Conservation (phyloP, 2,113 vertebrate species). For the Athene noctua region DNA sequence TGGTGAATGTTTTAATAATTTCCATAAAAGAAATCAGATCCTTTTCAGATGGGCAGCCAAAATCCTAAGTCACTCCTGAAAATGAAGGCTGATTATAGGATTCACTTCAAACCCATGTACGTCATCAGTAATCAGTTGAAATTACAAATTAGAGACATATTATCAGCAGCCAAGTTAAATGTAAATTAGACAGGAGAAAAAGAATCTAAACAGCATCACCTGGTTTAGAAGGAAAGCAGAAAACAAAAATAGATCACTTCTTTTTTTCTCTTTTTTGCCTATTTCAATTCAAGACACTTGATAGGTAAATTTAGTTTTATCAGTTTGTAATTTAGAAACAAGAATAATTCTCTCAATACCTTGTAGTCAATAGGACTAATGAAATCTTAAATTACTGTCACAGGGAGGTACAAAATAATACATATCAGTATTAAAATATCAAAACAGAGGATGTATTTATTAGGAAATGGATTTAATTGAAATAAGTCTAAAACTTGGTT, state of each 20-base stretch:
- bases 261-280: neutral
- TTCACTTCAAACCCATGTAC: constrained; percentile 52
- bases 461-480: neutral
- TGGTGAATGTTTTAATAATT: neutral
- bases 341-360: neutral
- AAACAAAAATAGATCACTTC: constrained; percentile 20
- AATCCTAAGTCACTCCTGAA: constrained; percentile 57
- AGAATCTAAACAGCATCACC: constrained; percentile 29
- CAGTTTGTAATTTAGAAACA: neutral
- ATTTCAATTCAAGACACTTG: neutral
- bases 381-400: neutral
- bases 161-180: constrained; percentile 58
- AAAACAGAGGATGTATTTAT: neutral
- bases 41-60: constrained; percentile 40
- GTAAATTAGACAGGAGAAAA: constrained; percentile 48
- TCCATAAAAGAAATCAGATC: neutral
- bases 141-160: constrained; percentile 62
- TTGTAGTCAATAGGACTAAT: neutral
- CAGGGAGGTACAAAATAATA: neutral
- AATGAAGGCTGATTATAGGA: constrained; percentile 62
- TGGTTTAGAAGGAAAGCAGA: constrained; percentile 8
- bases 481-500: neutral
- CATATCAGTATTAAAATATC: neutral
- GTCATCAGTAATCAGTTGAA: constrained; percentile 65
- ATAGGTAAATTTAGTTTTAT: neutral